These are phyloP conservation scores for Meriones psammophilus DNA, from an alignment of 2,797 vertebrate genomes.

Conservation along the genomic window DNA sequence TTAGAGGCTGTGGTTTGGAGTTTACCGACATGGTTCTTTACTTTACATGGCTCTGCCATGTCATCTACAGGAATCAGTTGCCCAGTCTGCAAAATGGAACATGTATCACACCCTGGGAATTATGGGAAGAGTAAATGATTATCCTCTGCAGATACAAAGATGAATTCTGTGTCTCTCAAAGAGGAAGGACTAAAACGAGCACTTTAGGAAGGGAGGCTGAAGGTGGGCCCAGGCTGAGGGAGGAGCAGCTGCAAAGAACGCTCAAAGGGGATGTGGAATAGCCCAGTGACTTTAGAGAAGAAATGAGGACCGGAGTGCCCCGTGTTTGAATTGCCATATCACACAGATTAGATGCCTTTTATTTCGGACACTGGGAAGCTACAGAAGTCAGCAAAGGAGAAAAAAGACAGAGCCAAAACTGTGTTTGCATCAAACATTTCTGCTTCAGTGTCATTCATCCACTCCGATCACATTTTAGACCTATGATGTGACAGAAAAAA, in stretches of 20 bases:
- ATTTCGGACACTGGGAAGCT: background rate
- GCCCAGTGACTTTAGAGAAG: background rate
- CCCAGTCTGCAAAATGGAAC: background rate
- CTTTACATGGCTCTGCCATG: background rate
- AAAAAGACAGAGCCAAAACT: background rate
- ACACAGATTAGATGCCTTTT: background rate
- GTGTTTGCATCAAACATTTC: background rate
- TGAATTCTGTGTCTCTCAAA: background rate
- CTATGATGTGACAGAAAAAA: background rate
- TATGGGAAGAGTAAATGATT: background rate
- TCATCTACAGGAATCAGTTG: background rate
- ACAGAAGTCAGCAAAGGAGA: background rate
- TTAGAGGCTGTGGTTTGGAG: background rate
- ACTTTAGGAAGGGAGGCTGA: background rate
- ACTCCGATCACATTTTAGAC: background rate
- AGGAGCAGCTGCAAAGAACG: accelerated
- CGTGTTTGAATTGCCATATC: background rate
- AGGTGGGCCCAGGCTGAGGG: background rate
- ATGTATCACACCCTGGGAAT: background rate
- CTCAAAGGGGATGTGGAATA: accelerated
- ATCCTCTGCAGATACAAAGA: background rate
- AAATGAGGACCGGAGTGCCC: no score
- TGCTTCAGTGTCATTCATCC: background rate
- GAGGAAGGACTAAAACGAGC: background rate
- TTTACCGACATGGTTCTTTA: background rate